Percentiles rank a stretch among this genome's conserved stretches.
These are phyloP conservation scores for Bedellia somnulentella DNA, from an alignment of 2,888 invertebrate genomes.

Conservation along the genomic window DNA sequence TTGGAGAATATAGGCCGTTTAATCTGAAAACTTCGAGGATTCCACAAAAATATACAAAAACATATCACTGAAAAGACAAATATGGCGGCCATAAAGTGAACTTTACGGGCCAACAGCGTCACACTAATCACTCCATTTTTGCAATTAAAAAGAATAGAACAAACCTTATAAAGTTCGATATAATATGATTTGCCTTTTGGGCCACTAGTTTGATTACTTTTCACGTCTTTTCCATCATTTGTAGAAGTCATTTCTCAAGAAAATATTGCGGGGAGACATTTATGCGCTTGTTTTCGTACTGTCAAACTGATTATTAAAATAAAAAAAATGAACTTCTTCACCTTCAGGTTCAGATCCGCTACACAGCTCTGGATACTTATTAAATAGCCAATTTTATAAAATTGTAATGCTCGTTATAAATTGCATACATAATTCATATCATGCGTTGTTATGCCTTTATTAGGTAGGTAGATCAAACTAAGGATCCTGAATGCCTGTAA, in stretches of 20 bases:
- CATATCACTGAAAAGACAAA: constrained; percentile 46
- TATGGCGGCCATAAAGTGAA: constrained; percentile 53
- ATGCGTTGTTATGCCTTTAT: too few relatives aligned
- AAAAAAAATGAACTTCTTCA: too few relatives aligned
- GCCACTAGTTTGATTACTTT: constrained; percentile 49
- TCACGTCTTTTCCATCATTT: constrained; percentile 60
- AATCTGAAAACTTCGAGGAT: too few relatives aligned
- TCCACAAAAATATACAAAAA: constrained; percentile 28
- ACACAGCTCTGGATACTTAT: too few relatives aligned
- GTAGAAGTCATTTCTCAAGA: constrained; percentile 62
- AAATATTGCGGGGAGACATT: constrained; percentile 61
- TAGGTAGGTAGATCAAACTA: too few relatives aligned
- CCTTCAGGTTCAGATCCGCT: too few relatives aligned
- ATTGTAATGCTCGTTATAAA: too few relatives aligned
- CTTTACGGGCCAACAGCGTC: constrained; percentile 48
- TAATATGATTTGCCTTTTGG: constrained; percentile 51
- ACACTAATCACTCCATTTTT: constrained; percentile 18
- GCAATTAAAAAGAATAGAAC: constrained; percentile 24
- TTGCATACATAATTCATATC: too few relatives aligned
- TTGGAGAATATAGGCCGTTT: too few relatives aligned
- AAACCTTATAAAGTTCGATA: constrained; percentile 55
- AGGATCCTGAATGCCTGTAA: too few relatives aligned
- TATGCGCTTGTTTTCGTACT: constrained; percentile 60
- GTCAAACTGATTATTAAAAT: constrained; percentile 37
- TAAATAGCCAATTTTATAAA: too few relatives aligned